Conservation (phyloP, 2,888 invertebrate genomes). For the Cyclophora albipunctata region DNA sequence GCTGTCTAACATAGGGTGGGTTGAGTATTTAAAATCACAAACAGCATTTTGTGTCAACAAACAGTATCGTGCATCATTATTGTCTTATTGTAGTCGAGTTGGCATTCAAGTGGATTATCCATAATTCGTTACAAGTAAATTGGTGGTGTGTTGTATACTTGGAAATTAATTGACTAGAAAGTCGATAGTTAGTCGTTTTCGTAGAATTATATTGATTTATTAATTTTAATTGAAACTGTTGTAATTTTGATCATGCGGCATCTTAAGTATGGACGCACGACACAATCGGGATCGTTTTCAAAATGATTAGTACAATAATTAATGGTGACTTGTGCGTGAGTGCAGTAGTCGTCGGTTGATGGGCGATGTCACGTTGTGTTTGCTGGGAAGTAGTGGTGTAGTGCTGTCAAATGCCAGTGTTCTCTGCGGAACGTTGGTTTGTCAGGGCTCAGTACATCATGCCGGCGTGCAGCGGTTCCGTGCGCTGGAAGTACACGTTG, state of each 20-base stretch:
- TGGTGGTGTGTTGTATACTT: conserved; percentile 10
- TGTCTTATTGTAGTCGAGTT: not conserved
- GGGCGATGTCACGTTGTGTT: too few relatives aligned
- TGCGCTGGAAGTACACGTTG: conserved; percentile 91
- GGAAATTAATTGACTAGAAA: conserved; percentile 31
- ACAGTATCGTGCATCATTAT: not conserved
- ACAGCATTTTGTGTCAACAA: conserved; percentile 29
- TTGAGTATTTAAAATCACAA: conserved; percentile 53
- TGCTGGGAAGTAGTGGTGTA: not conserved
- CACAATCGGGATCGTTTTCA: conserved; percentile 1
- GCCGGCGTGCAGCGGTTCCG: conserved; percentile 87
- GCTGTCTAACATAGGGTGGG: conserved; percentile 54
- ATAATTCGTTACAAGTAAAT: conserved; percentile 1
- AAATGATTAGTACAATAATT: not conserved
- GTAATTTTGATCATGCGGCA: conserved; percentile 2
- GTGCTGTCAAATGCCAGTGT: conserved; percentile 69
- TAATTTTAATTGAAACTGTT: conserved; percentile 13
- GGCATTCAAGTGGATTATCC: too few relatives aligned
- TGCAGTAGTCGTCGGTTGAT: not conserved
- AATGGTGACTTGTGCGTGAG: not conserved
- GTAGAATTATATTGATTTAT: conserved; percentile 16
- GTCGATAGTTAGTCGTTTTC: conserved; percentile 20
- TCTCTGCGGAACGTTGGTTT: conserved; percentile 66
- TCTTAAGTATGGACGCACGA: conserved; percentile 4
- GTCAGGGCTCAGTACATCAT: conserved; percentile 88